A percentile compares a stretch with the other conserved stretches of the same genome.
phyloP scores from a whole-genome alignment of 64 coral and sea anemone species.

The Dendrophyllia cribrosa region DNA sequence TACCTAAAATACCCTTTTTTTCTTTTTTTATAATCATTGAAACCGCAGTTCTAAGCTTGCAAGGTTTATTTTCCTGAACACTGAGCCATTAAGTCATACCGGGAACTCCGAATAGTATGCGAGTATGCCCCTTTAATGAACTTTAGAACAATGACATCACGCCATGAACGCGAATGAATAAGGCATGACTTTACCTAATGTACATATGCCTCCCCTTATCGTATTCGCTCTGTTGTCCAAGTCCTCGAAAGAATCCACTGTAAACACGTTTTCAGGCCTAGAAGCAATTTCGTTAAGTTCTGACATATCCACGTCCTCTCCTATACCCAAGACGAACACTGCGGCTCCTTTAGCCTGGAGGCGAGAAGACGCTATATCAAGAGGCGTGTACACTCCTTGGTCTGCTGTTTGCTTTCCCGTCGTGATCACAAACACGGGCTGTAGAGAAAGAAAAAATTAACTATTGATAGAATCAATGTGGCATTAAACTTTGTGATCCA shows the following conservation, averaged over 20 bases:
- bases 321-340: constrained; percentile 9
- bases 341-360: background rate
- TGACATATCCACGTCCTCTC: background rate
- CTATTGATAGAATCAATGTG: no score
- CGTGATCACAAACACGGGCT: constrained; percentile 46
- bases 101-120: no score
- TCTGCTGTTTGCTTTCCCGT: constrained; percentile 58
- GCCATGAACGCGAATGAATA: background rate
- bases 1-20: background rate
- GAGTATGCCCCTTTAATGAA: no score
- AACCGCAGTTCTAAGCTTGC: no score
- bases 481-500: no score
- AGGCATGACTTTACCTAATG: background rate
- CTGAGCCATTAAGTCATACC: no score
- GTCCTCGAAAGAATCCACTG: constrained; percentile 33
- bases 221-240: background rate
- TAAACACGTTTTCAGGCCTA: constrained; percentile 7
- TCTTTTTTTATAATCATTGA: background rate
- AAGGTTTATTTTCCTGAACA: no score
- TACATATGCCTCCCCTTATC: background rate
- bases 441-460: background rate
- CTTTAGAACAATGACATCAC: no score
- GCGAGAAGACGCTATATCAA: background rate
- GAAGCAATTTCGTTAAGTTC: constrained; percentile 50
- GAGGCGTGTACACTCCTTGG: background rate